Conservation (phyloP, 2,888 invertebrate species). For the Cantharis nigra region DNA sequence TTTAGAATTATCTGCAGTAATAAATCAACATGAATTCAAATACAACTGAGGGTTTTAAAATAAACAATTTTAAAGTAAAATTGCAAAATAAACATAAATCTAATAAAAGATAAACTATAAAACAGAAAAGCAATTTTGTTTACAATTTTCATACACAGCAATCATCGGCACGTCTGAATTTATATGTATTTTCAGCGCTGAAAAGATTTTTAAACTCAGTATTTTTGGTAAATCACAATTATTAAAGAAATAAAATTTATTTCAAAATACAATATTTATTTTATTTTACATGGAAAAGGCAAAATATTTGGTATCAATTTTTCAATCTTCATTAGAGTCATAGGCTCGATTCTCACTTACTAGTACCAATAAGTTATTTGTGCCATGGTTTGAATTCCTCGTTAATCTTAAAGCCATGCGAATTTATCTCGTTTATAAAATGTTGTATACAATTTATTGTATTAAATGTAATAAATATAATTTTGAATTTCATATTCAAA, state of each 20-base stretch:
- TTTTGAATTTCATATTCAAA: too few relatives aligned
- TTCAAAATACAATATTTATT: background rate
- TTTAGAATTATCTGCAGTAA: background rate
- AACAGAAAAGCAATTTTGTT: background rate
- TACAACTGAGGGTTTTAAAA: slow-evolving; percentile 1
- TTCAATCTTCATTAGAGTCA: too few relatives aligned
- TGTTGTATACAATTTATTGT: too few relatives aligned
- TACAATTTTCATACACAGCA: background rate
- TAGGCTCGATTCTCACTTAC: too few relatives aligned
- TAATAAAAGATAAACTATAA: background rate
- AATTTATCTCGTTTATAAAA: too few relatives aligned
- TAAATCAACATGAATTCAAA: slow-evolving; percentile 1
- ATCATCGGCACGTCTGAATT: background rate
- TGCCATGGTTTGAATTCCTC: too few relatives aligned
- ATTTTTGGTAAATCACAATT: background rate
- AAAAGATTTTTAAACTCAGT: background rate
- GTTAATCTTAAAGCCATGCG: too few relatives aligned
- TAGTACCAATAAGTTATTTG: too few relatives aligned
- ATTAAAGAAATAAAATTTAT: background rate
- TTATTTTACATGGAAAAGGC: background rate
- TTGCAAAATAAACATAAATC: slow-evolving; percentile 1
- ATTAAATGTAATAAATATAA: too few relatives aligned
- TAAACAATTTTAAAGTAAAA: background rate
- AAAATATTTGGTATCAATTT: background rate
- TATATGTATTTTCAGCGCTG: background rate